Evolutionary conservation across 2,888 invertebrate species (phyloP).

Genomic region (Drosophila acutilabella): DNA sequence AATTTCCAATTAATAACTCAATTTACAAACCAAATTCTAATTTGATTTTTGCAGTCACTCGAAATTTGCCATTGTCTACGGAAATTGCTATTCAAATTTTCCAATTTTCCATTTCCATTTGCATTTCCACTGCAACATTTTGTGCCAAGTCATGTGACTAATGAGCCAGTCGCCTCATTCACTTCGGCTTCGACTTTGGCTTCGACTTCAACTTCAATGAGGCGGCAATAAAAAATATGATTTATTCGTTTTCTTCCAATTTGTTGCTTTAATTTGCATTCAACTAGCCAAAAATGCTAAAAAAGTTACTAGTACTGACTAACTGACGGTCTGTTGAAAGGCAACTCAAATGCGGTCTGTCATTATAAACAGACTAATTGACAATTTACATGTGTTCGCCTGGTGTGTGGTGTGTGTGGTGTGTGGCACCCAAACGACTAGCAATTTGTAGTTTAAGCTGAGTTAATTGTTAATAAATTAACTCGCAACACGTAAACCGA

Average conservation of each 20-base stretch:
- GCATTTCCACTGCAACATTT: slow-evolving; percentile 31
- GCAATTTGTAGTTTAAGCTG: slow-evolving; percentile 25
- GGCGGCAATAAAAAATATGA: slow-evolving; percentile 15
- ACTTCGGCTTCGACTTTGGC: slow-evolving; percentile 2
- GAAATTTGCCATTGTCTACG: slow-evolving; percentile 50
- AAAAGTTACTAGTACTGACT: neutral
- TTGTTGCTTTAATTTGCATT: neutral
- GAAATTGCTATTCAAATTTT: slow-evolving; percentile 47
- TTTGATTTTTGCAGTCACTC: slow-evolving; percentile 34
- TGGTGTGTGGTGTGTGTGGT: slow-evolving; percentile 5
- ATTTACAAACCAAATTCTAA: slow-evolving; percentile 39
- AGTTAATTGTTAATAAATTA: slow-evolving; percentile 51
- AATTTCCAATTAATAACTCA: slow-evolving; percentile 18
- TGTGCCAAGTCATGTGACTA: slow-evolving; percentile 37
- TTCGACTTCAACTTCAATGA: slow-evolving; percentile 31
- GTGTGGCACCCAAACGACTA: slow-evolving; percentile 16
- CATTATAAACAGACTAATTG: slow-evolving; percentile 47
- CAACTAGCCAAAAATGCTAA: neutral
- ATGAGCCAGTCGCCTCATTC: slow-evolving; percentile 28
- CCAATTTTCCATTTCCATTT: slow-evolving; percentile 18
- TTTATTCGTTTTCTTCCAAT: neutral
- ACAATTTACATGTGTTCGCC: slow-evolving; percentile 43
- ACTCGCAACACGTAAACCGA: slow-evolving; percentile 6
- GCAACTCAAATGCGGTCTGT: slow-evolving; percentile 16
- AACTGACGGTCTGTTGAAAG: slow-evolving; percentile 22